phyloP scores from a whole-genome alignment of 2,113 vertebrate species.

The Ondatra zibethicus region DNA sequence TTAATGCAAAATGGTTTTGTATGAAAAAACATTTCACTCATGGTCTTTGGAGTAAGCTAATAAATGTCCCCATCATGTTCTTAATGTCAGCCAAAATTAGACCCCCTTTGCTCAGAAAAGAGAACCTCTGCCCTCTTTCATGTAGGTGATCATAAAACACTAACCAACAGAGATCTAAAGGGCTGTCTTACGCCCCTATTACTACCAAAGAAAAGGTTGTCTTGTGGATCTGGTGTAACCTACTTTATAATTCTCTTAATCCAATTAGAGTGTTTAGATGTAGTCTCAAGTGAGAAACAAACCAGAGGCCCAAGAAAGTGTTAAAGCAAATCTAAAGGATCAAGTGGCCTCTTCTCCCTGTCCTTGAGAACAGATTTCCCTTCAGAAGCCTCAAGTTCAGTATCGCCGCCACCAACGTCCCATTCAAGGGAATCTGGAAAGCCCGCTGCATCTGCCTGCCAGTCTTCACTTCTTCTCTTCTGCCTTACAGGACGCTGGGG shows the following conservation, averaged over 20 bases:
- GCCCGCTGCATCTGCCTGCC: constrained; percentile 1
- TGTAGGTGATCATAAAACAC: background rate
- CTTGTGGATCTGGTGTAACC: background rate
- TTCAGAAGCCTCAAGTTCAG: background rate
- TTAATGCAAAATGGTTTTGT: constrained; percentile 3
- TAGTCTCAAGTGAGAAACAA: constrained; percentile 53
- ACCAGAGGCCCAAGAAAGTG: background rate
- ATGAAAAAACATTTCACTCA: background rate
- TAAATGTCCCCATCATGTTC: background rate
- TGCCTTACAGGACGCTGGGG: constrained; percentile 87
- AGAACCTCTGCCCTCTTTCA: background rate
- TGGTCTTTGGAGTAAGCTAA: background rate
- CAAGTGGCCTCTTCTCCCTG: background rate
- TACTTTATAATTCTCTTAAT: constrained; percentile 17
- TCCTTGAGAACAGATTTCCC: constrained; percentile 49
- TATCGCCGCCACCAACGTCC: constrained; percentile 39
- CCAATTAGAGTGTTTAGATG: constrained; percentile 47
- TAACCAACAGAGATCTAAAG: background rate
- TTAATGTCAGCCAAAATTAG: background rate
- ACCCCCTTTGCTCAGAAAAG: background rate
- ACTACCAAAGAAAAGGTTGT: background rate
- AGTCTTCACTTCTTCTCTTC: constrained; percentile 82
- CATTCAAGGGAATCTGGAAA: constrained; percentile 26
- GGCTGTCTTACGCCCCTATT: background rate
- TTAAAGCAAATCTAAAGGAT: constrained; percentile 46